phyloP scores from a whole-genome alignment of 2,888 invertebrate species.

The Brachyopa scutellaris region DNA sequence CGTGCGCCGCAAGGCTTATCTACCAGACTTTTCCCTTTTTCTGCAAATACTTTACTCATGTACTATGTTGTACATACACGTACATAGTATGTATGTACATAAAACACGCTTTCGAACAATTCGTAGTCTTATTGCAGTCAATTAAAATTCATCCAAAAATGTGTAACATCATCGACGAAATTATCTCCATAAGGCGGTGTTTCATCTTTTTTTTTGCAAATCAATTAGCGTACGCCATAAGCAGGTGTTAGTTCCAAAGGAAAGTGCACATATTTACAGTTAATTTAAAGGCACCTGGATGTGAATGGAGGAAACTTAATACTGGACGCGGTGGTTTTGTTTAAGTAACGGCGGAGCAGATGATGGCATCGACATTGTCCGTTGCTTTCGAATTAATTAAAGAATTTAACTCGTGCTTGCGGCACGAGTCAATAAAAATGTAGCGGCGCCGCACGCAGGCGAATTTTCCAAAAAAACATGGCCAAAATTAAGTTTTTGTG shows the following conservation, averaged over 20 bases:
- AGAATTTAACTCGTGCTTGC: slow-evolving; percentile 32
- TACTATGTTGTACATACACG: no score
- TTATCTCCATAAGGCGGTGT: slow-evolving; percentile 24
- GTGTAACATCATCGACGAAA: slow-evolving; percentile 47
- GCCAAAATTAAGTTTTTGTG: no score
- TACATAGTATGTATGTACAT: no score
- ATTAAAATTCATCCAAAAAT: slow-evolving; percentile 68
- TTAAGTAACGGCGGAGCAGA: slow-evolving; percentile 46
- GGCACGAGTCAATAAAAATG: slow-evolving; percentile 19
- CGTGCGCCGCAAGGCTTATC: slow-evolving; percentile 36
- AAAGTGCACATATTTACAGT: slow-evolving; percentile 28
- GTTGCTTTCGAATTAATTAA: slow-evolving; percentile 53
- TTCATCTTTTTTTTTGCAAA: slow-evolving; percentile 11
- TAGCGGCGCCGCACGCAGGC: no score
- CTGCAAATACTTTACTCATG: no score
- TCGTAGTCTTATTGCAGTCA: slow-evolving; percentile 45
- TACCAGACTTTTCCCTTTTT: slow-evolving; percentile 34
- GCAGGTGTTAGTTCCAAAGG: slow-evolving; percentile 58
- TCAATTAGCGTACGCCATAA: slow-evolving; percentile 66
- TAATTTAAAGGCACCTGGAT: slow-evolving; percentile 1
- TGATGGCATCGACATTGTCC: slow-evolving; percentile 45
- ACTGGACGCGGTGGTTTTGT: slow-evolving; percentile 3
- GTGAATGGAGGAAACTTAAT: slow-evolving; percentile 15
- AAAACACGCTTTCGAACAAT: slow-evolving; percentile 23
- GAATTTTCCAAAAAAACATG: no score